Base-by-base conservation (phyloP, 2,888 invertebrate genomes). In the Meiosimyza decipiens region DNA sequence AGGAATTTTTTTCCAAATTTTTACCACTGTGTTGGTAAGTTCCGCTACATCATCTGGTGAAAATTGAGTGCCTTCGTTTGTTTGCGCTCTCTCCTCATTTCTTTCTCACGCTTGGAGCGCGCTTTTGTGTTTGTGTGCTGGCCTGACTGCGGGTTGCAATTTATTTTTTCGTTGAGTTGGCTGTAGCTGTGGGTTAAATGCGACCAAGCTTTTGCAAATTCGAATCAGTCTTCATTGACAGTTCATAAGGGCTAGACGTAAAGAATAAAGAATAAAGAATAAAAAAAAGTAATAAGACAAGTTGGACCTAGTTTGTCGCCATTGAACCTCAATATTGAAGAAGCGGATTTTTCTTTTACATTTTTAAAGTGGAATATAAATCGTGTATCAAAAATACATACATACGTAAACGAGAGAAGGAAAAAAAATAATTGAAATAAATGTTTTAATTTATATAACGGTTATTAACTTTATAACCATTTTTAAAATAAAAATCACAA, bases 181-280 rank as follows among this genome's bases (percentile, higher is more conserved):
- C 5, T 59, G 49, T 72, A 28, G 72, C 60, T 54, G 65, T 74
- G 67, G 73, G 75, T 77, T 79, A 77, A 77, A 78, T 78, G 77
- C 73, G 74, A 63, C 74, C 70, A 72, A 75, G 60, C 73, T 70
- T 75, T 71, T 60, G 72, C 74, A 71, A n/a, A 66, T 72, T 70
- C 33, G 60, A 72, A 73, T 75, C 74, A 79, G 78, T 79, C 79
- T 79, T 78, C 74, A 77, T 75, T 76, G 79, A 77, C 78, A 79
- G 73, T 76, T 78, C 71, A 75, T 57, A 76, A 57, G 69, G 77
- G 71, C 59, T 75, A 74, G 77, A 74, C 73, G 76, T 73, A 66
- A 65, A 18, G 15, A 3, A 63, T 18, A 64, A 47, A 28, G 28
- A 28, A 28, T 28, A 28, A 67, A 18, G 50, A 54, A 28, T 28